These are phyloP conservation scores for Helicoverpa armigera DNA, from an alignment of 1,140 invertebrate species.

Conservation along the genomic window DNA sequence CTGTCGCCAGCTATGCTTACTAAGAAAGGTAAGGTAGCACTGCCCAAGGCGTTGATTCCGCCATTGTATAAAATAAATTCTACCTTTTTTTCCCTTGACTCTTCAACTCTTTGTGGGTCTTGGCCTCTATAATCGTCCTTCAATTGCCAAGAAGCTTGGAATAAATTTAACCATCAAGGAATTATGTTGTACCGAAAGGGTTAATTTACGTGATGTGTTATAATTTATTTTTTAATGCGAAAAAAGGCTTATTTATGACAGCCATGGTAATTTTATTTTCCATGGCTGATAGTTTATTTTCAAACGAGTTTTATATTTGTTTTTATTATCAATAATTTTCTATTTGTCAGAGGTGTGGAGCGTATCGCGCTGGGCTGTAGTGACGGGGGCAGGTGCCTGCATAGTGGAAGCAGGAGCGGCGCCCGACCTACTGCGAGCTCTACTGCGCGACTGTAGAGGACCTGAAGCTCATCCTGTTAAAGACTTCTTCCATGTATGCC, in stretches of 20 bases:
- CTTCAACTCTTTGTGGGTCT: no score
- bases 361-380: conserved; percentile 90
- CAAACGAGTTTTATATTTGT: no score
- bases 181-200: not conserved
- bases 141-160: no score
- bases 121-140: no score
- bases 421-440: conserved; percentile 93
- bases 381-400: conserved; percentile 95
- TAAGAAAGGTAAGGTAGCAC: conserved; percentile 68
- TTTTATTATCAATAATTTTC: not conserved
- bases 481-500: conserved; percentile 91
- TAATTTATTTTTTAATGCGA: no score
- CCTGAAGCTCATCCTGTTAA: conserved; percentile 94
- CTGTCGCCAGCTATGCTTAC: conserved; percentile 70
- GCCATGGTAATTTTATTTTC: no score
- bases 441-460: conserved; percentile 93
- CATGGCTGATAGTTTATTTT: no score
- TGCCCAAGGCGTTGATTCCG: no score
- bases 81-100: no score
- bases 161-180: no score
- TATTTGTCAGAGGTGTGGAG: conserved; percentile 71
- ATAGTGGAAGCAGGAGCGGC: conserved; percentile 94
- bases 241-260: no score
- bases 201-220: not conserved
- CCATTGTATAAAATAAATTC: no score